Evolutionary conservation across 2,888 invertebrate genomes (phyloP).

Genomic region (Melieria omissa): DNA sequence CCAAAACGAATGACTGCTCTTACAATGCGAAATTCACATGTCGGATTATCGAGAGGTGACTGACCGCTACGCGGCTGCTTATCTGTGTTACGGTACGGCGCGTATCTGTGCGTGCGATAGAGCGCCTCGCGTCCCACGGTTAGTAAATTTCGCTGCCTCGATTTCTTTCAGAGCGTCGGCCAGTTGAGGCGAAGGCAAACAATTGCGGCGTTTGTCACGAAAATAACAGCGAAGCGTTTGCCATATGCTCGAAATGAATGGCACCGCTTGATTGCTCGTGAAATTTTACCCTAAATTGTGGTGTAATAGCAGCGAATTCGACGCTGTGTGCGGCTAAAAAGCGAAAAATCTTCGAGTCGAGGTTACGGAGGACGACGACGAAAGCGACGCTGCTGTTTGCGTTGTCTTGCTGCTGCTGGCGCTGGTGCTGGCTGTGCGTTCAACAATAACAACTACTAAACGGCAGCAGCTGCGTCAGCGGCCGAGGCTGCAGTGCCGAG

Average conservation of each 20-base stretch:
- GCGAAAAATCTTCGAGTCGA: conserved; percentile 35
- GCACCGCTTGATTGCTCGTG: conserved; percentile 59
- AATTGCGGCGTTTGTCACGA: neutral
- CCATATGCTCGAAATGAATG: conserved; percentile 27
- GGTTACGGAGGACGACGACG: conserved; percentile 24
- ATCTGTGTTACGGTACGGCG: too few species aligned
- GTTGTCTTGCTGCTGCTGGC: too few species aligned
- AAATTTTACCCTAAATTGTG: conserved; percentile 66
- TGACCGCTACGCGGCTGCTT: too few species aligned
- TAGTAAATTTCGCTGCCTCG: too few species aligned
- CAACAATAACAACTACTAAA: conserved; percentile 5
- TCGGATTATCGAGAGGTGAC: too few species aligned
- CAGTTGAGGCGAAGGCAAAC: too few species aligned
- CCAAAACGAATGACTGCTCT: too few species aligned
- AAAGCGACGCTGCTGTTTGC: conserved; percentile 4
- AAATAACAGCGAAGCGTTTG: neutral
- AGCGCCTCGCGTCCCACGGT: too few species aligned
- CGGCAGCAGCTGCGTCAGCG: neutral
- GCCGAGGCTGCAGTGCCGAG: neutral
- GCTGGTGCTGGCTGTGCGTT: too few species aligned
- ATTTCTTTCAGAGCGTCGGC: too few species aligned
- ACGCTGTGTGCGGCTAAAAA: conserved; percentile 33
- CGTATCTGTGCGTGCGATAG: too few species aligned
- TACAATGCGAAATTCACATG: too few species aligned
- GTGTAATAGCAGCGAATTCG: conserved; percentile 59